Conservation (phyloP, 2,888 invertebrate species). For the Hirtodrosophila cameraria region DNA sequence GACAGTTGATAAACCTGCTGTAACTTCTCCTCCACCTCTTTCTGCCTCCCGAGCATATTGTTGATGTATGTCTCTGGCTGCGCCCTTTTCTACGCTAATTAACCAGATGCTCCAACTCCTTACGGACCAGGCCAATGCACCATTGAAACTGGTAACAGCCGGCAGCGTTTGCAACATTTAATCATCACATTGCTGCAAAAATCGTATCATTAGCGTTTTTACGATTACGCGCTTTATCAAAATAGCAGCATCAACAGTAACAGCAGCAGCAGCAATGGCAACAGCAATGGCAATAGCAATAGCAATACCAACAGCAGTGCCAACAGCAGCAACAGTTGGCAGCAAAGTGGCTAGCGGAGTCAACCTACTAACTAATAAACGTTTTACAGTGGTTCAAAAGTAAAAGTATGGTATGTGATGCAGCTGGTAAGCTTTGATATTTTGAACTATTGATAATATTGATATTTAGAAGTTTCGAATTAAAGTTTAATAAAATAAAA, state of each 20-base stretch:
- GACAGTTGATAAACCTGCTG: conserved; percentile 70
- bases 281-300: conserved; percentile 12
- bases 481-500: too few species aligned
- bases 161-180: conserved; percentile 70
- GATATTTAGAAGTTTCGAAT: too few species aligned
- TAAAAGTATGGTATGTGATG: too few species aligned
- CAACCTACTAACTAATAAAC: conserved; percentile 10
- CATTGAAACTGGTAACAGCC: conserved; percentile 35
- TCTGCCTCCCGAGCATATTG: conserved; percentile 24
- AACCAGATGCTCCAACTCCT: conserved; percentile 39
- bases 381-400: conserved; percentile 5
- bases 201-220: conserved; percentile 81
- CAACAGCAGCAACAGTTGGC: conserved; percentile 26
- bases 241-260: conserved; percentile 49
- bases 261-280: conserved; percentile 9
- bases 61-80: conserved; percentile 73
- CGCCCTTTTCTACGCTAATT: conserved; percentile 77
- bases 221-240: conserved; percentile 80
- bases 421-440: too few species aligned
- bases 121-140: conserved; percentile 28
- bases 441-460: too few species aligned
- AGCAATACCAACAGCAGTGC: conserved; percentile 14
- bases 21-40: conserved; percentile 6
- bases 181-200: conserved; percentile 75
- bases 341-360: conserved; percentile 9